Percentiles rank a stretch among this genome's conserved stretches.
phyloP scores from a whole-genome alignment of 2,888 invertebrate species.

The Sarcophaga carnaria region DNA sequence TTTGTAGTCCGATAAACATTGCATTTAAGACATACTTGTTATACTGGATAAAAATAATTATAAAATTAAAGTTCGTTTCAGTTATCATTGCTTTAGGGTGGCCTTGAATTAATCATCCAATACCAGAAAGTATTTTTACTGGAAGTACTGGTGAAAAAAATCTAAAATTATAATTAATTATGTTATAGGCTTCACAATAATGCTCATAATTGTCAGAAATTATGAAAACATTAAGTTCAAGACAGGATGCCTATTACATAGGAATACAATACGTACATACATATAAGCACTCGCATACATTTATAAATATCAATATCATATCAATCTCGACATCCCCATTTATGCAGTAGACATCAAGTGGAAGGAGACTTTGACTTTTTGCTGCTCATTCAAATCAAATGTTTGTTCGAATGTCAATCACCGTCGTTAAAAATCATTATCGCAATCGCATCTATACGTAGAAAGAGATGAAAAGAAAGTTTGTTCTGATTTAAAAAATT shows the following conservation, averaged over 20 bases:
- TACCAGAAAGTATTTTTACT: too few species aligned
- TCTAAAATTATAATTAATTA: not conserved
- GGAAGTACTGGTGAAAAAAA: not conserved
- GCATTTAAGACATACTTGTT: too few species aligned
- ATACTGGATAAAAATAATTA: too few species aligned
- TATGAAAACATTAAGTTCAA: not conserved
- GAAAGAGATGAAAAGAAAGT: not conserved
- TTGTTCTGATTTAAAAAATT: not conserved
- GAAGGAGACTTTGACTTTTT: conserved; percentile 39
- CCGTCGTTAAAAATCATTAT: conserved; percentile 28
- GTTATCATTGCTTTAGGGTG: too few species aligned
- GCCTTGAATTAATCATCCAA: too few species aligned
- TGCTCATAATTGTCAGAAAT: not conserved
- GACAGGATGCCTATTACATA: not conserved
- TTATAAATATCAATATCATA: not conserved
- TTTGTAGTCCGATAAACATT: too few species aligned
- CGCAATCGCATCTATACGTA: not conserved
- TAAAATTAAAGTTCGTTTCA: too few species aligned
- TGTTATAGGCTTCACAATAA: not conserved
- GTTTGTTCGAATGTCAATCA: conserved; percentile 53
- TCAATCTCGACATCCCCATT: not conserved
- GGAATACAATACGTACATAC: not conserved
- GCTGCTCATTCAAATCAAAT: conserved; percentile 47
- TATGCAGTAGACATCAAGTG: conserved; percentile 8
- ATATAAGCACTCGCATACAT: not conserved